Conservation (phyloP, 2,888 invertebrate genomes). For the Lottia scabra region DNA sequence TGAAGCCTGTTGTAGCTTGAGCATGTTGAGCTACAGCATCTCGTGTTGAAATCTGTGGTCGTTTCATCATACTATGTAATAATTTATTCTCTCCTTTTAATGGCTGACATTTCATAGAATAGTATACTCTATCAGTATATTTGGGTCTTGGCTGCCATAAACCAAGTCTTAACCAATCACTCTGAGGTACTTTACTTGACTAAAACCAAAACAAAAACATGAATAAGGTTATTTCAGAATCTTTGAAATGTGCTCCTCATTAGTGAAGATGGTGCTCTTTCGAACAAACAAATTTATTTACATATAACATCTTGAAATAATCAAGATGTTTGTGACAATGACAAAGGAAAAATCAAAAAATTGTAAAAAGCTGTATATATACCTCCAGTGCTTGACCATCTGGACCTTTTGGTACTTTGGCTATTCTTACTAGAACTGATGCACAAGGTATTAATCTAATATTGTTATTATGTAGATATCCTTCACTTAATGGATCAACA, state of each 20-base stretch:
- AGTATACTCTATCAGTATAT: constrained; percentile 62
- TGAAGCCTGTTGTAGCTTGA: constrained; percentile 54
- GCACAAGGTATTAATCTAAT: constrained; percentile 62
- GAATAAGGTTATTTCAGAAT: too few relatives aligned
- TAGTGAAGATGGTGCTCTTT: background rate
- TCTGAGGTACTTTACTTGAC: constrained; percentile 60
- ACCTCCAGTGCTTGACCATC: constrained; percentile 64
- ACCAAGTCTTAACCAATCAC: constrained; percentile 63
- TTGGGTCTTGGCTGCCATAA: constrained; percentile 59
- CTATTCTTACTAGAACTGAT: constrained; percentile 59
- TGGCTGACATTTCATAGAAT: constrained; percentile 59
- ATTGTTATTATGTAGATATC: constrained; percentile 49
- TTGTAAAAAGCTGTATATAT: constrained; percentile 2
- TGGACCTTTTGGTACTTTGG: constrained; percentile 59
- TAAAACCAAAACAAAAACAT: constrained; percentile 25
- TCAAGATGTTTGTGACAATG: background rate
- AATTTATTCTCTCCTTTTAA: constrained; percentile 57
- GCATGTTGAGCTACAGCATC: constrained; percentile 54
- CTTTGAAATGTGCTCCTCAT: background rate
- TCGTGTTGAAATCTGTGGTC: constrained; percentile 49
- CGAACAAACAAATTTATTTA: background rate
- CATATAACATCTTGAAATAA: background rate
- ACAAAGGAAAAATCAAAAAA: background rate
- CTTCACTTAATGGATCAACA: constrained; percentile 58
- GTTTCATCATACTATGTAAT: constrained; percentile 55